Evolutionary conservation across 2,888 invertebrate species (phyloP).

Genomic region (Synanthedon formicaeformis): DNA sequence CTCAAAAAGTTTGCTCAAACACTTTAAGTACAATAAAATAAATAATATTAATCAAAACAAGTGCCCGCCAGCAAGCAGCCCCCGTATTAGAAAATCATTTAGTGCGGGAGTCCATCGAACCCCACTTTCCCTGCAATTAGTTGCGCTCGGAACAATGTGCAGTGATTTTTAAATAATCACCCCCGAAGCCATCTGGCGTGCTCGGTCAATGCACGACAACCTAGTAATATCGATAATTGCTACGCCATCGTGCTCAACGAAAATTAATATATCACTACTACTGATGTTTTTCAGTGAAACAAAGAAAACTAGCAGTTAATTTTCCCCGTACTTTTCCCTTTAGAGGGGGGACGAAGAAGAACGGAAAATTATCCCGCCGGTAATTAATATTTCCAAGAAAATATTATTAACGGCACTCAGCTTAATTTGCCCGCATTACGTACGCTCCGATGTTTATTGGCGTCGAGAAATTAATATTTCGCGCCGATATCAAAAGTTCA

Average conservation of each 20-base stretch:
- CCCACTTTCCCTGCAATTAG: conserved; percentile 70
- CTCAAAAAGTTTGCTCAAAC: too few relatives aligned
- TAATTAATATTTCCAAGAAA: conserved; percentile 57
- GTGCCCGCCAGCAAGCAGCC: conserved; percentile 8
- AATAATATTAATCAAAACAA: conserved; percentile 26
- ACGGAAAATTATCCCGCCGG: conserved; percentile 8
- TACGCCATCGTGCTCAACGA: conserved; percentile 19
- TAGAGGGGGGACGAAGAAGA: background rate
- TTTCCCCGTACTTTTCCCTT: background rate
- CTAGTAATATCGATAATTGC: conserved; percentile 63
- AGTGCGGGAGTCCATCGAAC: conserved; percentile 53
- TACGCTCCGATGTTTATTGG: conserved; percentile 58
- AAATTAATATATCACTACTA: background rate
- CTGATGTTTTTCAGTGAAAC: background rate
- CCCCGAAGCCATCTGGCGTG: conserved; percentile 57
- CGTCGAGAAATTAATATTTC: conserved; percentile 68
- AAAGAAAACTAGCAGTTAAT: background rate
- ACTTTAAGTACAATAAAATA: conserved; percentile 11
- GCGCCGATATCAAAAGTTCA: conserved; percentile 66
- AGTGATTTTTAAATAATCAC: conserved; percentile 69
- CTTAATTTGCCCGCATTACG: conserved; percentile 65
- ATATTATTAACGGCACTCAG: conserved; percentile 60
- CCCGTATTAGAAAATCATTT: conserved; percentile 63
- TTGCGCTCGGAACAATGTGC: conserved; percentile 66
- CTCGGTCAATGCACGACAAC: conserved; percentile 30